Percentiles rank a stretch among this genome's conserved stretches.
phyloP scores from a whole-genome alignment of 1,140 invertebrate genomes.

The Lordiphosa clarofinis region DNA sequence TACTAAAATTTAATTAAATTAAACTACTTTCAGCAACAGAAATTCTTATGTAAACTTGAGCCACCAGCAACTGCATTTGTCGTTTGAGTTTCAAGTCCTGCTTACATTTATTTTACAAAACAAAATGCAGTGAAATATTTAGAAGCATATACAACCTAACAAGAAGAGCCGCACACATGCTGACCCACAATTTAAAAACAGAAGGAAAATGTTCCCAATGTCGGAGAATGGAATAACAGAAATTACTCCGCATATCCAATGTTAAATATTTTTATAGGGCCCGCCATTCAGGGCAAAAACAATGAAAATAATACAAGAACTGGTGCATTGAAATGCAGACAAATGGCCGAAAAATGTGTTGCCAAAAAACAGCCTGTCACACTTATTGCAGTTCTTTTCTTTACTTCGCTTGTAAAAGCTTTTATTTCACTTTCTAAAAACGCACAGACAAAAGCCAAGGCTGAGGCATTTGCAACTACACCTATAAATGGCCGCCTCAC shows the following conservation, averaged over 20 bases:
- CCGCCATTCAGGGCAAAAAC: constrained; percentile 11
- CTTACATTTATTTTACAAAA: too few species aligned
- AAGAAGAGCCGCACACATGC: constrained; percentile 13
- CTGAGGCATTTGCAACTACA: not conserved
- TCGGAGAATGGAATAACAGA: constrained; percentile 15
- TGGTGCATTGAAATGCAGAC: constrained; percentile 1
- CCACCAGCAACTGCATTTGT: not conserved
- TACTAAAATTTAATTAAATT: too few species aligned
- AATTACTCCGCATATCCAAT: constrained; percentile 14
- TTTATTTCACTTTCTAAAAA: constrained; percentile 3
- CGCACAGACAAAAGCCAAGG: not conserved
- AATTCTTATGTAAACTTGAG: too few species aligned
- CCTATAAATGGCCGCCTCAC: constrained; percentile 16
- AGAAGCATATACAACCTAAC: too few species aligned
- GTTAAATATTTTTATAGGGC: constrained; percentile 18
- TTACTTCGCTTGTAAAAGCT: not conserved
- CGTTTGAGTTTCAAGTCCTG: constrained; percentile 3
- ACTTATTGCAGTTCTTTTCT: constrained; percentile 5
- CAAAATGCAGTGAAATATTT: too few species aligned
- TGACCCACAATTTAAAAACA: constrained; percentile 18
- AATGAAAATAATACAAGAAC: constrained; percentile 29
- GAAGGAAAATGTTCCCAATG: constrained; percentile 6
- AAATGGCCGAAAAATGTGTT: constrained; percentile 11
- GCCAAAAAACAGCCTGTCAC: constrained; percentile 28
- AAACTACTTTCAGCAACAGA: too few species aligned